Evolutionary conservation across 2,797 vertebrate species (phyloP), one percentile per base, ranked within the genome.

Genomic region (Brachyalestes nurse): DNA sequence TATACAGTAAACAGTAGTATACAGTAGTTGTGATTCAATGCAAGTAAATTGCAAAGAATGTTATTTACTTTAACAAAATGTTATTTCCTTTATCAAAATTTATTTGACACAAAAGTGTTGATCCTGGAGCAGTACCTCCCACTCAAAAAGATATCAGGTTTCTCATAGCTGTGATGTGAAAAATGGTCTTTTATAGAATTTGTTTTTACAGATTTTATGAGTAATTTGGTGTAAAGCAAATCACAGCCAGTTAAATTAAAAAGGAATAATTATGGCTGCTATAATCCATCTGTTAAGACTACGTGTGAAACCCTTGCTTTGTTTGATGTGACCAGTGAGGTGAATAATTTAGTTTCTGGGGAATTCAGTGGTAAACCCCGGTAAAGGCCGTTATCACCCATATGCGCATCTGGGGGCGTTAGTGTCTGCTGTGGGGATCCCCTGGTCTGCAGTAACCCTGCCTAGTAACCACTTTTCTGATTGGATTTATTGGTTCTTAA

Each of bases 281-380:
- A 67, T 42, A 57, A 47, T 34, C 55, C 42, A 5, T 57, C 1
- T 28, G 45, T 62, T 13, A 40, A 23, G 9, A 55, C 62, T 67
- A 16, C 47, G n/a, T 69, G 45, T 82, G 70, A 84, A 84, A 86
- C 82, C 74, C 6, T 49, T 62, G 65, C 70, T 82, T 84, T 81
- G 61, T 80, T 79, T 80, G 45, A 14, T 51, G 78, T 78, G 77
- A 81, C 45, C 86, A 82, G 40, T 82, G 58, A 85, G 16, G 75
- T 85, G 13, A 82, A 78, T 84, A 81, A 23, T 87, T 62, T 88
- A 74, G 86, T 62, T 85, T 25, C 16, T 64, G 72, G 86, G 88
- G 72, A 84, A 81, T 86, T 86, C 75, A 74, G 25, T 74, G 84
- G 84, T 90, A 76, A 92, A 87, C 77, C 66, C 79, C 84, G 74